phyloP scores from a whole-genome alignment of 2,797 vertebrate genomes.

The Helicolenus hilgendorfi region DNA sequence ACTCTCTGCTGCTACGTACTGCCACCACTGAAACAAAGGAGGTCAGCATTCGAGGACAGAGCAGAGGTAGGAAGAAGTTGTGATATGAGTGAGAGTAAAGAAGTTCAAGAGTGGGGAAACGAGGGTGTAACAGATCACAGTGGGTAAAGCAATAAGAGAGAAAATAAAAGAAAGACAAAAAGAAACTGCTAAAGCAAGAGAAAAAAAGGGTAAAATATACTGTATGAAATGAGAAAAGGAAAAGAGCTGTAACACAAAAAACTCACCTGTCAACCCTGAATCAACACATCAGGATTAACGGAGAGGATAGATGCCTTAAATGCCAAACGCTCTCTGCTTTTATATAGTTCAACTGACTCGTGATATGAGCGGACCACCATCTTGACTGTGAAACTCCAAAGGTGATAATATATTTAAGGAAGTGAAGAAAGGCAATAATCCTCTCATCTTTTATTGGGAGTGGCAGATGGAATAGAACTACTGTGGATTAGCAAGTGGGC shows the following conservation, averaged over 20 bases:
- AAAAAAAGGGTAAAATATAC: background rate
- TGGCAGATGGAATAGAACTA: constrained; percentile 61
- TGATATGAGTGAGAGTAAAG: background rate
- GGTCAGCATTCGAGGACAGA: constrained; percentile 29
- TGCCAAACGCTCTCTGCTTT: background rate
- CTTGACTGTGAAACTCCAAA: constrained; percentile 26
- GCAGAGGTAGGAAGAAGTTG: background rate
- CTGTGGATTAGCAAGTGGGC: constrained; percentile 41
- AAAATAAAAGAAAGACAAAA: background rate
- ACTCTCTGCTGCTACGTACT: constrained; percentile 15
- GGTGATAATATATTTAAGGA: constrained; percentile 32
- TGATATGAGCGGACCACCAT: constrained; percentile 1
- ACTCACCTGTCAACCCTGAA: background rate
- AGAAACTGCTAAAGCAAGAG: background rate
- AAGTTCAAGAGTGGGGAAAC: background rate
- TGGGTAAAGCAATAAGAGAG: background rate
- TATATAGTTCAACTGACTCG: constrained; percentile 13
- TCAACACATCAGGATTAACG: background rate
- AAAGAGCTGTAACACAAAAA: background rate
- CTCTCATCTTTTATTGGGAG: constrained; percentile 43
- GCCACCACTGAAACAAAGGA: constrained; percentile 44
- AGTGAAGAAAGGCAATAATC: constrained; percentile 33
- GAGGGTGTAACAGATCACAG: background rate
- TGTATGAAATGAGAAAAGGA: background rate
- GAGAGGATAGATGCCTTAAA: background rate